phyloP scores from a whole-genome alignment of 2,113 vertebrate species.

The Raja brachyura region DNA sequence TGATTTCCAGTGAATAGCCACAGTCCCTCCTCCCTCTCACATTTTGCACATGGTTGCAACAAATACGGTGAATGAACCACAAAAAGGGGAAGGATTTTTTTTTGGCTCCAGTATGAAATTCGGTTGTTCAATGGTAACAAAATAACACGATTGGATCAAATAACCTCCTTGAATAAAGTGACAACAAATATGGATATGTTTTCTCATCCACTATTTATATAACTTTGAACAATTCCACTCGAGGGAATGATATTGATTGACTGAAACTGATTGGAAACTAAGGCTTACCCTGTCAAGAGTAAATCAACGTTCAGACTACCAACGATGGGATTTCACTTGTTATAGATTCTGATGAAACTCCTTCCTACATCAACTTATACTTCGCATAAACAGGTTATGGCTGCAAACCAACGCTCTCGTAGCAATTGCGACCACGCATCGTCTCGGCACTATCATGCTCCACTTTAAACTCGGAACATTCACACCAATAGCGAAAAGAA shows the following conservation, averaged over 20 bases:
- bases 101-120: neutral
- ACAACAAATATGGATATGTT: no score
- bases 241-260: neutral
- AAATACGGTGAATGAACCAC: conserved; percentile 15
- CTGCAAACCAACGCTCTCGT: neutral
- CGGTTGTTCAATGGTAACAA: neutral
- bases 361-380: neutral
- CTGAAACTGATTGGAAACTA: neutral
- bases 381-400: neutral
- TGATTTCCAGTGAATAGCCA: neutral
- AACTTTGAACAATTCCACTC: neutral
- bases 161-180: neutral
- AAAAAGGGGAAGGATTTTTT: neutral
- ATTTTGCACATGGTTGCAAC: conserved; percentile 9
- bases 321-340: neutral
- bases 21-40: neutral
- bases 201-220: neutral
- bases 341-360: neutral
- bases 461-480: neutral
- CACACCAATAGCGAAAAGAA: neutral
- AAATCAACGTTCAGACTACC: neutral
- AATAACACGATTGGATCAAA: neutral
- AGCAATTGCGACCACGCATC: neutral
- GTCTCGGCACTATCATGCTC: neutral
- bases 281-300: neutral